Evolutionary conservation across 2,888 invertebrate species (phyloP), one percentile per base, ranked within the genome.

Genomic region (Eurytoma californica): DNA sequence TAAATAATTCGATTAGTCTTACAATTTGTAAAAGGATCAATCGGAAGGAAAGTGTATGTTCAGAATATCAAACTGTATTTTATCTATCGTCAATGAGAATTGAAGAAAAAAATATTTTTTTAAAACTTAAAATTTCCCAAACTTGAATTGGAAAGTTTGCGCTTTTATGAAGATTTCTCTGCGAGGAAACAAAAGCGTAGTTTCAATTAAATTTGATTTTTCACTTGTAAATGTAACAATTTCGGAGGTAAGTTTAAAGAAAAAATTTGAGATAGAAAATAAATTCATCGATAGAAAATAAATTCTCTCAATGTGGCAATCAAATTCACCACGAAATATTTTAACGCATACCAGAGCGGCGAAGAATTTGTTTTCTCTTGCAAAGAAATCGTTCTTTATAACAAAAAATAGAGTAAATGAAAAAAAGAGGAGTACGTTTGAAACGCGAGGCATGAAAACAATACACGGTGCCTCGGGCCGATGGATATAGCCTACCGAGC

Each of bases 341-440:
- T 53, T 9, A 53, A 13, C n/a, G 53, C 53, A 53, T 18, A 60
- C 12, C 4, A 61, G 39, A 39, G 14, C 9, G 39, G 0, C 13
- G 9, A 18, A 57, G 58, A 58, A 20, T 24, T 58, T 20, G 18
- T 72, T 70, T 28, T 28, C 53, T 5, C 55, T 20, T 67, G n/a
- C 74, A 66, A 67, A 49, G 74, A 57, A 58, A 74, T 67, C 24
- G 53, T 74, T 74, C 74, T 73, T 66, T n/a, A 1, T 12, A 55
- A 18, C n/a, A 57, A 47, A 57, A 24, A 24, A 24, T 24, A 66
- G 58, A 58, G 47, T 16, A 47, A 67, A 58, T 9, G 5, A 14
- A 14, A 57, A 57, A 24, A 67, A 67, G n/a, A 76, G 53, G n/a
- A 76, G 53, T 63, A 28, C 18, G 39, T 30, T 39, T n/a, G 28